Evolutionary conservation across 1,140 invertebrate species (phyloP), one percentile per base, ranked within the genome.

Genomic region (Maconellicoccus hirsutus): DNA sequence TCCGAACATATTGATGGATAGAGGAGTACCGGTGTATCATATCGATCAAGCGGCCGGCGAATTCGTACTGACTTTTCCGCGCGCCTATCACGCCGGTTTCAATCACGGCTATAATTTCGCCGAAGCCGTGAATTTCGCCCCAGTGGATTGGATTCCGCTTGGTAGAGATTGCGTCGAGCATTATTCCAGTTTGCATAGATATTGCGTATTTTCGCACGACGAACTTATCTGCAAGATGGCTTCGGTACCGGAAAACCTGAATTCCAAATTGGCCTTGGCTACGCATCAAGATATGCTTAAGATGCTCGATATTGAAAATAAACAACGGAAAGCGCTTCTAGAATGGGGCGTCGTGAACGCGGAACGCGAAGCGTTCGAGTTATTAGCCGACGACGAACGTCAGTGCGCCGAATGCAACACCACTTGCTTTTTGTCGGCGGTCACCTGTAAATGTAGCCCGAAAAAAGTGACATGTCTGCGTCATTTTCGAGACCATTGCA

Each of bases 71-170:
- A 99, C 98, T 22, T 99, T 99, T 81, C 98, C 98, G 0, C 83
- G 98, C 75, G 94, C 97, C 1, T 99, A 99, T 82, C 98, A 99
- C 82, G 94, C 96, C 52, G 98, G 98, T 16, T 99, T 99, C 78
- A 99, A 99, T 82, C 96, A 98, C 80, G 98, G 98, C 23, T 98
- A 98, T 77, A 99, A 99, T 80, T 98, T 99, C 81, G 98, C 98
- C 27, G 98, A 99, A 82, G 98, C 98, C 61, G 97, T 99, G 12
- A 99, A 99, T 82, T 99, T 99, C 82, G 96, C 96, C 72, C 96
- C 96, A 7, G 90, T 96, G 71, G 97, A 99, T 82, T 99, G 98
- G 98, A 80, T 98, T 23, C 87, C 91, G 76, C 90, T 97, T 80
- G 98, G 98, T 0, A 86, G 97, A 66, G 88, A 92, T 70, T 98